phyloP scores from a whole-genome alignment of 1,140 invertebrate genomes.

The Drosophila trapezifrons region DNA sequence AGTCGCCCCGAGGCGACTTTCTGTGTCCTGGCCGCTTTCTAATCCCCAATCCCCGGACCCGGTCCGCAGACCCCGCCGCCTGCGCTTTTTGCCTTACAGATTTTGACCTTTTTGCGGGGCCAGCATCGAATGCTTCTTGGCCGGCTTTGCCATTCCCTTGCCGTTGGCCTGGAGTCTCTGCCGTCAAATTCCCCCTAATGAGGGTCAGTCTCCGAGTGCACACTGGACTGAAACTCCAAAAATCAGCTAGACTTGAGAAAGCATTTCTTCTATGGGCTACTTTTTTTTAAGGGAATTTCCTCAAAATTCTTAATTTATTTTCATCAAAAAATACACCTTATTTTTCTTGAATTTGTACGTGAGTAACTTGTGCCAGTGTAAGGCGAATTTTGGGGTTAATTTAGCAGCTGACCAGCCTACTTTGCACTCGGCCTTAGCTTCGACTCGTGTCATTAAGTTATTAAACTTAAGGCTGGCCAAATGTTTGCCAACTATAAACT shows the following conservation, averaged over 20 bases:
- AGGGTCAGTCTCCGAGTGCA: slow-evolving; percentile 59
- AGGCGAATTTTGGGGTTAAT: slow-evolving; percentile 55
- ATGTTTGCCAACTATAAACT: slow-evolving; percentile 75
- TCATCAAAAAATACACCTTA: not conserved
- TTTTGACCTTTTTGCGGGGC: slow-evolving; percentile 63
- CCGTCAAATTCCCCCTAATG: slow-evolving; percentile 60
- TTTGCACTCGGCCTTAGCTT: slow-evolving; percentile 58
- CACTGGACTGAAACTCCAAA: slow-evolving; percentile 7
- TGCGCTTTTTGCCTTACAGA: slow-evolving; percentile 47
- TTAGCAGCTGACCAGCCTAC: slow-evolving; percentile 78
- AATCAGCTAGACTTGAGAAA: not conserved
- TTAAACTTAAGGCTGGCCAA: slow-evolving; percentile 71
- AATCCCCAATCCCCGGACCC: slow-evolving; percentile 36
- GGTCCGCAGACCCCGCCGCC: slow-evolving; percentile 6
- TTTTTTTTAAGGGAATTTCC: not conserved
- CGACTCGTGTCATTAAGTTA: slow-evolving; percentile 77
- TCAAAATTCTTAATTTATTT: not conserved
- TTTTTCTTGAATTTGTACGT: not conserved
- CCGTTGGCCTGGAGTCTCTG: slow-evolving; percentile 23
- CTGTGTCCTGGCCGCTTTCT: slow-evolving; percentile 45
- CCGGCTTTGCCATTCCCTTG: slow-evolving; percentile 17
- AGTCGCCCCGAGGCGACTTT: slow-evolving; percentile 42
- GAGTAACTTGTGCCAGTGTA: not conserved
- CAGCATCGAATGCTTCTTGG: slow-evolving; percentile 28
- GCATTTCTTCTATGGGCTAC: not conserved